Evolutionary conservation across 2,888 invertebrate species (phyloP).

Genomic region (Yponomeuta evonymella): DNA sequence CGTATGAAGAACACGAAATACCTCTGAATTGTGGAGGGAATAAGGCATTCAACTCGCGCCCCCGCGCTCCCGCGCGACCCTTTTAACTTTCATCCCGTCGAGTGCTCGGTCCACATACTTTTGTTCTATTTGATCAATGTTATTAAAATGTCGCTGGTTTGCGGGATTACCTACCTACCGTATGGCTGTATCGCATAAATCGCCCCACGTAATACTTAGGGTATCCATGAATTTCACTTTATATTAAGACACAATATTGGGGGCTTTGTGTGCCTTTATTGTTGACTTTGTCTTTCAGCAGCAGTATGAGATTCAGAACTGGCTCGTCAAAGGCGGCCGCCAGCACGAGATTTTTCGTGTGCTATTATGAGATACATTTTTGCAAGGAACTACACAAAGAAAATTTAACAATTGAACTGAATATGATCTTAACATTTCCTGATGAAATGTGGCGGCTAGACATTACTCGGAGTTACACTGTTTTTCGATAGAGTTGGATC

Average conservation of each 20-base stretch:
- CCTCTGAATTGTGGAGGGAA: constrained; percentile 76
- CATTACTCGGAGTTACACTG: too few species aligned
- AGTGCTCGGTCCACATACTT: constrained; percentile 77
- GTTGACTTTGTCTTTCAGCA: too few species aligned
- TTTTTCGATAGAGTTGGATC: too few species aligned
- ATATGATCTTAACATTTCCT: too few species aligned
- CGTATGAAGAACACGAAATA: constrained; percentile 77
- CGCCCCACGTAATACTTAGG: constrained; percentile 29
- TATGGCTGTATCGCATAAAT: constrained; percentile 63
- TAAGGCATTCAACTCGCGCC: constrained; percentile 74
- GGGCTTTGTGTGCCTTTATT: neutral
- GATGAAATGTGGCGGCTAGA: too few species aligned
- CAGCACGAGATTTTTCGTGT: too few species aligned
- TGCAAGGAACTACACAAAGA: too few species aligned
- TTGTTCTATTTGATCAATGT: constrained; percentile 77
- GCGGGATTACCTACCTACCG: constrained; percentile 66
- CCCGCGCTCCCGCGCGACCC: constrained; percentile 62
- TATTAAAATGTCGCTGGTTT: constrained; percentile 74
- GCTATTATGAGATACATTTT: too few species aligned
- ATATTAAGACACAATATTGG: neutral
- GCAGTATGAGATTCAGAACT: too few species aligned
- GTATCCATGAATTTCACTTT: constrained; percentile 25
- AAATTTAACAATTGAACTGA: too few species aligned
- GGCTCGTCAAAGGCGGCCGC: too few species aligned
- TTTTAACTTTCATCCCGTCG: constrained; percentile 77